Base-by-base conservation (phyloP, 2,113 vertebrate species). In the Agapornis roseicollis region DNA sequence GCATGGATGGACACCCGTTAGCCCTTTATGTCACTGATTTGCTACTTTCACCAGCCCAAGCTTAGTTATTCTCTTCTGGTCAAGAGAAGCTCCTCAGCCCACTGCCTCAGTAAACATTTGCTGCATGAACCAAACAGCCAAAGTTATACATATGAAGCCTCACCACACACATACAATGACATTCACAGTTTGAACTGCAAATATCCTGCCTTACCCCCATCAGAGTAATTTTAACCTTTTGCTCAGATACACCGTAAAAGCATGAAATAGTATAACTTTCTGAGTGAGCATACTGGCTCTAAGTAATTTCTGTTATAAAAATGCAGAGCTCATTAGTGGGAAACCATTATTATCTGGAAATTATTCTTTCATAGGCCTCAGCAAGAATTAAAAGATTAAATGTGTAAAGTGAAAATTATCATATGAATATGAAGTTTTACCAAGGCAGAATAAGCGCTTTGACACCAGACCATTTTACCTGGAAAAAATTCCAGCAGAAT, bases 341-440 rank as follows among this genome's bases (percentile, higher is more conserved):
- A 95, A 96, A 79, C 25, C 50, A 90, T 85, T 90, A 85, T 90
- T 88, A 93, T 80, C 71, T 77, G 58, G 20, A 93, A 96, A 94
- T 90, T 92, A 58, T 78, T 85, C 66, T 71, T 91, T 91, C 79
- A 58, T 37, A 72, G 53, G 63, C 53, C 46, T 87, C 70, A 70
- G 52, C 35, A 86, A 92, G 79, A 93, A 94, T 88, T 91, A 95
- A 93, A 82, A 85, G 50, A 91, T 91, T 93, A 90, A 91, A 80
- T 2, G 6, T 7, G 25, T 68, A 69, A 94, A 96, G 81, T 83
- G 58, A 83, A 91, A 92, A 93, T 88, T 85, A 97, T 91, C 74
- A 23, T 71, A 88, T 3, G 17, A 28, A 94, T 80, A 46, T 80
- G 20, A 93, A 91, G 79, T 91, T 94, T 89, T 56, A 93, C 42